Base-by-base conservation (phyloP, 2,888 invertebrate genomes). In the Drosophila acutilabella region DNA sequence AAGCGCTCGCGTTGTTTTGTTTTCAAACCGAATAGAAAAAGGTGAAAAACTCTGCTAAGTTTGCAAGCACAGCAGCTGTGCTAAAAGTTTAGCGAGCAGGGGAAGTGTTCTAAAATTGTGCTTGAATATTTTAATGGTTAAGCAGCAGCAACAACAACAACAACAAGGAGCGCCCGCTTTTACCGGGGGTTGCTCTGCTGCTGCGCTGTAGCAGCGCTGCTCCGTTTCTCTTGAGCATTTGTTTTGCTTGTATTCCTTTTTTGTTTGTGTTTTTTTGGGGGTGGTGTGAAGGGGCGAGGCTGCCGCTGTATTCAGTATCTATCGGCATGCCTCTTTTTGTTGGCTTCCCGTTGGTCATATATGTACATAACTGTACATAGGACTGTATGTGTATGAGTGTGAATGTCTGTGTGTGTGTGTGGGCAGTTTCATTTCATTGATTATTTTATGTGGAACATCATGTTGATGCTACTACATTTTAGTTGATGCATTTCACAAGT, bases 291-390 rank as follows among this genome's bases (percentile, higher is more conserved):
- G 70, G 78, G 61, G 47, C 20, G 18, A 26, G 18, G 44, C 36
- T 44, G 56, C 40, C 42, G 45, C 60, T 61, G 65, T 72, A 44
- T 69, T 79, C 64, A 51, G 81, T 78, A 74, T 89, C 85, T 78
- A 89, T 86, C 89, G 89, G 85, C 78, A 86, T 86, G 83, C 71
- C 81, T 74, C 61, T 68, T 77, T 86, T 89, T 76, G 81, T 90
- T 90, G 90, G 89, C 89, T 89, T 90, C 88, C 87, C 78, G 77
- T 78, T 67, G 74, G 71, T 78, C 75, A 80, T 69, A 13, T 20
- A 74, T 14, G 59, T 41, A 52, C 45, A 45, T 20, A 36, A 2
- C 45, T 52, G 42, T 16, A 40, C 53, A 54, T 20, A 48, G 40
- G 36, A 30, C 30, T 8, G 30, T 52, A 4, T 41, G 16, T 64